Base-by-base conservation (phyloP, 1,140 invertebrate genomes). In the Bradysia coprophila region DNA sequence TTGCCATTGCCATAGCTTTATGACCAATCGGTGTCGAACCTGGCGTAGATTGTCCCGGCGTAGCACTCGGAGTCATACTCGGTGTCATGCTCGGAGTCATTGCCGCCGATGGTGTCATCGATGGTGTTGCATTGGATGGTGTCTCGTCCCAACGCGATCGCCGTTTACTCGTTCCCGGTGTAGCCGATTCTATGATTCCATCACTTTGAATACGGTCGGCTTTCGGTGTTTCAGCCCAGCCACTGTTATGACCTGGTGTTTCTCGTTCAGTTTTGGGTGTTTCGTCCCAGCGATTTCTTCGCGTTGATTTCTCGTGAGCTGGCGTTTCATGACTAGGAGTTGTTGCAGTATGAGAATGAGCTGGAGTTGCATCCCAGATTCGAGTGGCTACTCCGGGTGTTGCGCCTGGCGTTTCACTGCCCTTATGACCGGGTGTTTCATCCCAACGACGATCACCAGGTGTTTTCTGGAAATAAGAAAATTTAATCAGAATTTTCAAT, bases 221-320 rank as follows among this genome's bases (percentile, higher is more conserved):
- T 44, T 89, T 76, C 0, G 95, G 95, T 0, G 95, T 98, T 66
- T 99, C 95, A 11, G 94, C 92, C 83, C 95, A 98, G 15, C 90
- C 90, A 57, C 85, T 89, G 32, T 73, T 81, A 62, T 95, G 89
- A 0, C 87, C 90, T 4, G 92, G 91, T 3, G 92, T 97, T 67
- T 95, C 92, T 56, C 91, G 73, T 60, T 96, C 91, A 13, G 91
- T 95, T 68, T 92, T 94, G 1, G 95, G 94, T 2, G 95, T 98
- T 66, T 98, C 95, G 68, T 98, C 96, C 95, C 95, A 99, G 44
- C 96, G 76, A 67, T 98, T 98, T 43, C 93, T 72, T 15, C 92
- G 64, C 15, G 76, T 76, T n/a, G 78, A 68, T 60, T 81, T 81
- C 49, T 83, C 82, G 51, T 87, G 82, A 1, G 80, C 82, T 2